Percentiles rank a stretch among this genome's conserved stretches.
Conservation (phyloP, 2,888 invertebrate genomes). For the Omphaloscelis lunosa region DNA sequence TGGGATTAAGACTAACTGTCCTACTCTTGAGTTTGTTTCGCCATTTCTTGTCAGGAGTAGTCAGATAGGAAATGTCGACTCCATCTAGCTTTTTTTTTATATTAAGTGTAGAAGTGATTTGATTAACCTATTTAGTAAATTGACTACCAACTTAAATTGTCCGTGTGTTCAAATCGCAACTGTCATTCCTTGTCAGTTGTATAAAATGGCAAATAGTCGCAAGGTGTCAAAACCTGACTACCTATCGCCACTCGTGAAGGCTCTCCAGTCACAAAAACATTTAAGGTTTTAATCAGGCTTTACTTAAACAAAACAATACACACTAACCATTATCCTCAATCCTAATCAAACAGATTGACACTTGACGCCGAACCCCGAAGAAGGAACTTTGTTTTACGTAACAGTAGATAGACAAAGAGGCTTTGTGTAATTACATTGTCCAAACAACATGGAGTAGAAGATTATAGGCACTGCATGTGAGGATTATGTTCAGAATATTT, state of each 20-base stretch:
- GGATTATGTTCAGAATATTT: constrained; percentile 33
- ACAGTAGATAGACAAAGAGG: background rate
- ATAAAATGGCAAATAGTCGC: too few species aligned
- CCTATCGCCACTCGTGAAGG: background rate
- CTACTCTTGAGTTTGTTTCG: too few species aligned
- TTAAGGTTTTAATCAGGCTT: constrained; percentile 23
- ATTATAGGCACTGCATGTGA: constrained; percentile 21
- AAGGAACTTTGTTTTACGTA: constrained; percentile 20
- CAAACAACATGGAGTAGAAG: constrained; percentile 42
- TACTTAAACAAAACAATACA: constrained; percentile 14
- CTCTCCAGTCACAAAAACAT: background rate
- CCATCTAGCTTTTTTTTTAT: too few species aligned
- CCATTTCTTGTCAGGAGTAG: too few species aligned
- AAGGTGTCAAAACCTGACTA: background rate
- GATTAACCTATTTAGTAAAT: too few species aligned
- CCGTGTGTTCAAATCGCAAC: too few species aligned
- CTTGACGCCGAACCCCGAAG: constrained; percentile 7
- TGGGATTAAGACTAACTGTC: background rate
- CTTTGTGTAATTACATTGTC: constrained; percentile 42
- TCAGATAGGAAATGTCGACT: too few species aligned
- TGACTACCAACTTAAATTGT: too few species aligned
- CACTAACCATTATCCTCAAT: constrained; percentile 24
- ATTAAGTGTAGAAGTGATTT: too few species aligned
- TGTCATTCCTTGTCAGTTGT: too few species aligned
- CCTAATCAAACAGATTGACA: constrained; percentile 51